Base-by-base conservation (phyloP, 2,888 invertebrate genomes). In the Actias luna region DNA sequence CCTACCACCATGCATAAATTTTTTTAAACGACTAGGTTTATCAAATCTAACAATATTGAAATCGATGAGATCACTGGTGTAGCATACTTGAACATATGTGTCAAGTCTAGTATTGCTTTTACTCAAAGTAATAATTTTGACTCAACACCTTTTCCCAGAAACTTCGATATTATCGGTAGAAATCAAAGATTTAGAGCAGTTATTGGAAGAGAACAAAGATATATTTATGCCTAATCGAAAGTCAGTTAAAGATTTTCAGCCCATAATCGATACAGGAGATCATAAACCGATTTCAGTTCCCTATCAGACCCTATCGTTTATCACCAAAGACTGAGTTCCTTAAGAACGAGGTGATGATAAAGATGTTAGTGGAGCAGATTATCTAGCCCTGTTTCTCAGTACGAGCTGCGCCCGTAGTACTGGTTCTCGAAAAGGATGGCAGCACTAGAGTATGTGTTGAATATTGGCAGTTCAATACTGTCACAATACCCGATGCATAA, bases 401-500 rank as follows among this genome's bases (percentile, higher is more conserved):
- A 0, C 84, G 79, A 80, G 69, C 80, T 3, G 72, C 82, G 1
- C 83, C 82, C 4, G 79, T 81, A 0, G 79, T 84, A 0, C 63
- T 84, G 58, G 75, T 84, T 1, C 77, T 77, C 0, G 85, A 84
- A 59, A 75, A 71, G 42, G 70, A 75, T 62, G 79, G 77, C 7
- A 64, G 60, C 18, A 63, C 71, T 0, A 64, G 82, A 46, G 61
- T 84, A 3, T 83, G 85, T 63, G 65, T 83, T 0, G 82, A 84
- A 60, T 85, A 83, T 55, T 69, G 81, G 4, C 59, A 63, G 8
- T 36, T 76, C 1, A 74, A 75, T 52, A 59, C 66, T 0, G 65
- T 75, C 4, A 78, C 77, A 0, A 60, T 50, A 5, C 64, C 74
- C 31, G 70, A 74, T 71, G 35, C 69, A 68, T 87, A 87, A 60